Evolutionary conservation across 1,140 invertebrate genomes (phyloP).

Genomic region (Neodiprion fabricii): DNA sequence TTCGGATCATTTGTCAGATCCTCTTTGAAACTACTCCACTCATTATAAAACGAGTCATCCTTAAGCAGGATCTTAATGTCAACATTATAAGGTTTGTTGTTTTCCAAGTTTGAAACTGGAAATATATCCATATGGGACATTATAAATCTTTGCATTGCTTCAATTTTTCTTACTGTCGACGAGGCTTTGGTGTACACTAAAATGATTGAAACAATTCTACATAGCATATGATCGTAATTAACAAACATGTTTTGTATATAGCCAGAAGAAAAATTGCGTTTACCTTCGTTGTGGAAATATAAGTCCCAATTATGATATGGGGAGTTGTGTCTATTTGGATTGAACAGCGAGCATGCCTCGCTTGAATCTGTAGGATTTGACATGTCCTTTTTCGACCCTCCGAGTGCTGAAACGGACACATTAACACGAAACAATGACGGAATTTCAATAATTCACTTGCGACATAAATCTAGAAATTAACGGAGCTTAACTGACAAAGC

Average conservation of each 20-base stretch:
- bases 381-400: not conserved
- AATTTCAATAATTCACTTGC: no score
- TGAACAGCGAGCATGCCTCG: not conserved
- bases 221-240: slow-evolving; percentile 21
- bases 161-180: slow-evolving; percentile 60
- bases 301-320: slow-evolving; percentile 71
- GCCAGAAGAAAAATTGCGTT: slow-evolving; percentile 10
- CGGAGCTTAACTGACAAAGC: no score
- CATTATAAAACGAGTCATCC: slow-evolving; percentile 65
- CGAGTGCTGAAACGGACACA: not conserved
- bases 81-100: slow-evolving; percentile 67
- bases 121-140: slow-evolving; percentile 55
- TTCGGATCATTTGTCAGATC: slow-evolving; percentile 72
- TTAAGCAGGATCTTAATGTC: slow-evolving; percentile 69
- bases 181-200: slow-evolving; percentile 62
- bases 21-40: slow-evolving; percentile 69
- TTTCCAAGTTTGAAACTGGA: slow-evolving; percentile 67
- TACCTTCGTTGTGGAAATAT: slow-evolving; percentile 74
- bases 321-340: not conserved
- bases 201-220: slow-evolving; percentile 24
- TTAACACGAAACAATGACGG: no score
- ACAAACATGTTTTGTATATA: slow-evolving; percentile 13
- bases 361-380: not conserved
- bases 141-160: slow-evolving; percentile 65
- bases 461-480: no score